Evolutionary conservation across 2,888 invertebrate species (phyloP), one percentile per base, ranked within the genome.

Genomic region (Beris morrisii): DNA sequence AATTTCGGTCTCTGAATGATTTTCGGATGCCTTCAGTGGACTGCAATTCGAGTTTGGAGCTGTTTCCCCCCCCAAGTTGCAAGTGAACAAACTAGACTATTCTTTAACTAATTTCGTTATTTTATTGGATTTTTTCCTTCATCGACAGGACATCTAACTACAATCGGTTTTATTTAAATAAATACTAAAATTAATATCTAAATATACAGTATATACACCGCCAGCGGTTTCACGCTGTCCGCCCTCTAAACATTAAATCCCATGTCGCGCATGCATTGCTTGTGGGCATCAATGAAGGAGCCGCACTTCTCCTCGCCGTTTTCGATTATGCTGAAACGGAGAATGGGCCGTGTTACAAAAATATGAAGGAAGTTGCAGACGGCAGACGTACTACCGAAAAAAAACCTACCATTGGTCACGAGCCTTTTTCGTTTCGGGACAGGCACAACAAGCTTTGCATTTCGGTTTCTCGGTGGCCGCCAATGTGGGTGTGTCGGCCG

Each of bases 361-460:
- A 43, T 57, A 9, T 12, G 12, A 3, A 15, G 61, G 13, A 50
- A 54, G 6, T 9, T 22, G n/a, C n/a, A 31, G 12, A 15, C 9
- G 5, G 15, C 4, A 56, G n/a, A 43, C 13, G 13, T 15, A 56
- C n/a, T 9, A 22, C 22, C 45, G 31, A 5, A 46, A 7, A 32
- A 53, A 28, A 66, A 70, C 82, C 84, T 84, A 96, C 96, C 97
- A 97, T 71, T 88, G 87, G 83, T 97, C 97, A 75, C 97, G 84
- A 43, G 82, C 88, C 81, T 87, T 87, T 81, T 95, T 97, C 0
- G 97, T 97, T 82, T 97, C 97, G 0, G 97, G 97, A 80, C 97
- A 97, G 4, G 97, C 97, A 84, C 97, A 97, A 76, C 97, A 97
- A 4, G 97, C 91, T 78, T 96, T 97, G 69, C 94, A 82, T 77